Evolutionary conservation across 2,888 invertebrate species (phyloP), one percentile per base, ranked within the genome.

Genomic region (Nesidiocoris tenuis): DNA sequence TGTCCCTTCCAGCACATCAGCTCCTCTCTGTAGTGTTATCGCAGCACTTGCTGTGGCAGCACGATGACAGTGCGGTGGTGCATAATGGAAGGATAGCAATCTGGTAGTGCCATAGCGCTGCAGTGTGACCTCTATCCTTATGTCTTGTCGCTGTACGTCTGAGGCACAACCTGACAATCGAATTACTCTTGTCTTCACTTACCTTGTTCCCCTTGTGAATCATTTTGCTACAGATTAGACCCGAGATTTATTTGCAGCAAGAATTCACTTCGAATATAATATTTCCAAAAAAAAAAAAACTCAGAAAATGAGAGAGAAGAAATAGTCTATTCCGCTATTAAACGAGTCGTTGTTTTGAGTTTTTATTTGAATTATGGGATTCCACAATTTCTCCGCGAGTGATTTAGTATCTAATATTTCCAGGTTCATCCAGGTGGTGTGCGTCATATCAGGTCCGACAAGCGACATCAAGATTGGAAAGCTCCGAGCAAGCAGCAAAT

Each of bases 401-500:
- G n/a, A n/a, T n/a, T n/a, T n/a, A n/a, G 18, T 59, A 12, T 59
- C 21, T 59, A 3, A 12, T 61, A 21, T 64, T 81, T 82, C 61
- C 82, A 92, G 91, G 90, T 98, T 16, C 99, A 99, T 85, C 98
- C 98, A 0, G 98, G 98, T 83, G 99, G 99, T 72, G 98, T 99
- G 82, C 90, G 98, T 78, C 99, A 99, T 83, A 99, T 99, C 82
- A 90, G 98, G 76, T 93, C 98, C 0, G 98, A 99, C 84, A 96
- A 97, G 83, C 90, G 98, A 84, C 97, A 99, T 1, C 98, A 98
- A 82, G 98, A 99, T 84, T 99, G 99, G 99, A 96, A 98, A 83
- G 95, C 96, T 0, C 98, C 98, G 0, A 97, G 96, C 21, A 98
- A 98, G 84, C 96, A 97, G 82, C 93, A 93, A 0, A 99, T 99